These are phyloP conservation scores for Sardinella longiceps DNA, from an alignment of 2,797 vertebrate genomes.

Conservation along the genomic window DNA sequence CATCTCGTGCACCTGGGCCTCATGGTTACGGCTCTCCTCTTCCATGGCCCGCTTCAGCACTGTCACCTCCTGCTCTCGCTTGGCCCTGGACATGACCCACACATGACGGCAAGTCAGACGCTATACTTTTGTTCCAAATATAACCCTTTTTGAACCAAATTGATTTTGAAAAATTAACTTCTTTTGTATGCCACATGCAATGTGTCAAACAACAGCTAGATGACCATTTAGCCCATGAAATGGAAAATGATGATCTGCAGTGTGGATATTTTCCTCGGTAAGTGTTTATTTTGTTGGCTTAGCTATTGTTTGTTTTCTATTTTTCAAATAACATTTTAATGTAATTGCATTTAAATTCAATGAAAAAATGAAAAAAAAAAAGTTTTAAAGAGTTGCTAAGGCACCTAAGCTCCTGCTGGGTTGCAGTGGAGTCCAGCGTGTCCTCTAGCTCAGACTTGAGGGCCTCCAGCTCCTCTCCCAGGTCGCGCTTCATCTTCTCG, in stretches of 20 bases:
- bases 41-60: conserved; percentile 89
- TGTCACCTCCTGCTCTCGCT: conserved; percentile 92
- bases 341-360: neutral
- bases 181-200: neutral
- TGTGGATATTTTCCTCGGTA: neutral
- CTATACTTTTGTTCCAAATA: neutral
- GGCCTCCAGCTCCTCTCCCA: conserved; percentile 92
- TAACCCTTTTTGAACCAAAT: neutral
- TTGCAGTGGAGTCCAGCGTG: conserved; percentile 92
- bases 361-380: neutral
- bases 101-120: neutral
- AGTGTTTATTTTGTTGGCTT: neutral
- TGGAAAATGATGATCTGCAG: neutral
- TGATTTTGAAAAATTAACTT: too few species aligned
- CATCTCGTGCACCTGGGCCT: conserved; percentile 92
- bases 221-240: neutral
- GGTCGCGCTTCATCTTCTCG: conserved; percentile 88
- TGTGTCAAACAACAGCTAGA: neutral
- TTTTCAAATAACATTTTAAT: neutral
- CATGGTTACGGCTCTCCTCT: conserved; percentile 87
- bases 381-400: neutral
- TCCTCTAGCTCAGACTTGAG: conserved; percentile 94
- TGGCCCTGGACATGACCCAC: conserved; percentile 72
- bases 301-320: neutral
- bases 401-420: conserved; percentile 90